A percentile compares a stretch with the other conserved stretches of the same genome.
phyloP scores from a whole-genome alignment of 2,888 invertebrate genomes.

The Apodemia mormo region DNA sequence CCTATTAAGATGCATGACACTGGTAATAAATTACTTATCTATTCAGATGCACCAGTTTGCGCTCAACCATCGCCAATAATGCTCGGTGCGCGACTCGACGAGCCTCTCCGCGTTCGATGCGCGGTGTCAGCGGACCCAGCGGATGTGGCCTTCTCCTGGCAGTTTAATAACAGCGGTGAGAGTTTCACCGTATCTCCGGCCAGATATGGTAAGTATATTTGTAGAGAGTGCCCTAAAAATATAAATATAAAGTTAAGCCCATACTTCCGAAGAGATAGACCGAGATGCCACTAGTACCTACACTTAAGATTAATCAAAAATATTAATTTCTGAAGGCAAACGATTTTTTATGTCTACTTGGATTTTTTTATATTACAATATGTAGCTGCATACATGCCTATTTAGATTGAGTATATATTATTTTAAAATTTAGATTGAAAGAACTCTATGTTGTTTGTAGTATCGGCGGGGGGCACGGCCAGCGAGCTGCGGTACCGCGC shows the following conservation, averaged over 20 bases:
- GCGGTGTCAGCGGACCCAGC: slow-evolving; percentile 93
- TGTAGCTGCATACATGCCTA: too few species aligned
- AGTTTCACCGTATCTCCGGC: slow-evolving; percentile 90
- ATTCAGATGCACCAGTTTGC: slow-evolving; percentile 90
- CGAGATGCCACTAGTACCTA: too few species aligned
- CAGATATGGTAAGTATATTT: slow-evolving; percentile 61
- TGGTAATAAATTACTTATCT: neutral
- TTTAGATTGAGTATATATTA: too few species aligned
- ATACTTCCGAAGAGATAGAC: too few species aligned
- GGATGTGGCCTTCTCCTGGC: slow-evolving; percentile 92
- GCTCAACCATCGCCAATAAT: slow-evolving; percentile 85
- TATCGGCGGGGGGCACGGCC: slow-evolving; percentile 76
- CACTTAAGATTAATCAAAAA: too few species aligned
- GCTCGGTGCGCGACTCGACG: slow-evolving; percentile 91
- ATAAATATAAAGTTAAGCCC: too few species aligned
- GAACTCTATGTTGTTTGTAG: slow-evolving; percentile 39
- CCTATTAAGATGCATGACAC: too few species aligned
- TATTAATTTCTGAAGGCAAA: too few species aligned
- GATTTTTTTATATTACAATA: too few species aligned
- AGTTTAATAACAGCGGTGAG: slow-evolving; percentile 94
- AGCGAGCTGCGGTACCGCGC: slow-evolving; percentile 92
- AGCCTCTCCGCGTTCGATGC: slow-evolving; percentile 89
- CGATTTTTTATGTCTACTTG: too few species aligned
- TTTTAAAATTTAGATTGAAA: too few species aligned
- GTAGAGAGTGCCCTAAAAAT: too few species aligned